These are phyloP conservation scores for Rotaria magnacalcarata DNA, from an alignment of 2,888 invertebrate species.

Conservation along the genomic window DNA sequence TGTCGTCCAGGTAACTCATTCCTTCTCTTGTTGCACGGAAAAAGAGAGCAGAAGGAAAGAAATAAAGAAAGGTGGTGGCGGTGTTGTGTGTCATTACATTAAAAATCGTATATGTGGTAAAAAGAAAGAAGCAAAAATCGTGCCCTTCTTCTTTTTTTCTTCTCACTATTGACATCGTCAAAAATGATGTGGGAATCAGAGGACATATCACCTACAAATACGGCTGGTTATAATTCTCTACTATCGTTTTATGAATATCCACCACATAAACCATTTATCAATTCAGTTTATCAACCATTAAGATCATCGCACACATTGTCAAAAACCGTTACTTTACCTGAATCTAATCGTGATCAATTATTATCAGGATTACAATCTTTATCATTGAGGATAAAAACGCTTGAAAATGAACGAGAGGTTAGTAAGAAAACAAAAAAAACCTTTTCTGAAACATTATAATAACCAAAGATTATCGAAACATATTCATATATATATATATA, in stretches of 20 bases:
- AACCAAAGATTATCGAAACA: no score
- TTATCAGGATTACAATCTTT: background rate
- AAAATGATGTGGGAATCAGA: background rate
- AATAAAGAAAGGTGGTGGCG: background rate
- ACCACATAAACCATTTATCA: conserved; percentile 20
- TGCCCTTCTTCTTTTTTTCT: background rate
- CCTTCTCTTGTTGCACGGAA: background rate
- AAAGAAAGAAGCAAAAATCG: background rate
- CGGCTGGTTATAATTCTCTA: background rate
- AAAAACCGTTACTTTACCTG: background rate
- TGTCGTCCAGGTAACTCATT: conserved; percentile 1
- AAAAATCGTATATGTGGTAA: background rate
- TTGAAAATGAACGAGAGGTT: conserved; percentile 36
- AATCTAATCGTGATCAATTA: conserved; percentile 22
- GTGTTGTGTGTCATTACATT: background rate
- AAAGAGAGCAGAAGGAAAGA: background rate
- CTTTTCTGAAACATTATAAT: no score
- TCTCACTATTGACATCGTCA: background rate
- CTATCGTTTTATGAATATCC: conserved; percentile 33
- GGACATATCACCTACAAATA: background rate
- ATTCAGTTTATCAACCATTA: conserved; percentile 34
- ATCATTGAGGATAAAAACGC: conserved; percentile 20
- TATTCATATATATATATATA: no score
- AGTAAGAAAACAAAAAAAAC: background rate
- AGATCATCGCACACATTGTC: background rate